Evolutionary conservation across 2,888 invertebrate genomes (phyloP).

Genomic region (Silvanus unidentatus): DNA sequence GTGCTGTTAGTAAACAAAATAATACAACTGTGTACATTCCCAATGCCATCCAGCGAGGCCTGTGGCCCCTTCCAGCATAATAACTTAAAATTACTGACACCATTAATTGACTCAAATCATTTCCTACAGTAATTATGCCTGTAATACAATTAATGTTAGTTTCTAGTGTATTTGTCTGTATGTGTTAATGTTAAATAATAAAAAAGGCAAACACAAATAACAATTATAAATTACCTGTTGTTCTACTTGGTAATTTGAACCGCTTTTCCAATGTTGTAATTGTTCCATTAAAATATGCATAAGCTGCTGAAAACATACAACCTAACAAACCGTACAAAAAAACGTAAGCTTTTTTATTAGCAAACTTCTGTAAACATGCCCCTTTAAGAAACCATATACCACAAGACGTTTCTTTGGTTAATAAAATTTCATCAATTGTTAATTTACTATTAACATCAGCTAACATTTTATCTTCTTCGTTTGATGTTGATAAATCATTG

Average conservation of each 20-base stretch:
- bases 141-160: slow-evolving; percentile 16
- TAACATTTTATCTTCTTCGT: slow-evolving; percentile 4
- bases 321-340: slow-evolving; percentile 62
- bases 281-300: slow-evolving; percentile 67
- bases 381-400: slow-evolving; percentile 59
- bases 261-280: slow-evolving; percentile 68
- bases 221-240: slow-evolving; percentile 50
- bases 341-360: slow-evolving; percentile 55
- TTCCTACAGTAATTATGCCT: slow-evolving; percentile 67
- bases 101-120: slow-evolving; percentile 66
- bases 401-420: slow-evolving; percentile 59
- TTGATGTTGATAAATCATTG: no score
- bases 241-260: slow-evolving; percentile 66
- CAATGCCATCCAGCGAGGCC: slow-evolving; percentile 68
- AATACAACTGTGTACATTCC: slow-evolving; percentile 55
- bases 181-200: no score
- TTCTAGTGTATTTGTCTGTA: no score
- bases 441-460: neutral
- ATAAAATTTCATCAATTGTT: slow-evolving; percentile 44
- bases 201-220: neutral
- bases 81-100: slow-evolving; percentile 62
- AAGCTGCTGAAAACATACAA: slow-evolving; percentile 62
- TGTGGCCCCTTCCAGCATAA: slow-evolving; percentile 64
- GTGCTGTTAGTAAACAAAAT: slow-evolving; percentile 60
- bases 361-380: slow-evolving; percentile 54